phyloP scores from a whole-genome alignment of 2,888 invertebrate genomes.

The Coelinius sp. region DNA sequence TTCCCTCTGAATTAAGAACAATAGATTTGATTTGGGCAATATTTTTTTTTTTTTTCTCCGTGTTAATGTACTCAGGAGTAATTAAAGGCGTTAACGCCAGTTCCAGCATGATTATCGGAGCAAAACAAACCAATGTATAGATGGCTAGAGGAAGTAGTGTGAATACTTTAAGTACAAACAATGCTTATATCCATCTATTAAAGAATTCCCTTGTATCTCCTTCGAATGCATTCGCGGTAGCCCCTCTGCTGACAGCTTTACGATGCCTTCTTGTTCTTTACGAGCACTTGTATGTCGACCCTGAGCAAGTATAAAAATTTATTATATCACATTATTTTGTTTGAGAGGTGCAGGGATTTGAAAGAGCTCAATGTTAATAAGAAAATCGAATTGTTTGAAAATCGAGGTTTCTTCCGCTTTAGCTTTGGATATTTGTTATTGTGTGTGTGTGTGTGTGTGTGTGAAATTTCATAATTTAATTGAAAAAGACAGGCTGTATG shows the following conservation, averaged over 20 bases:
- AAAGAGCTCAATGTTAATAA: constrained; percentile 18
- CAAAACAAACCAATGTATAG: constrained; percentile 13
- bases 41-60: no score
- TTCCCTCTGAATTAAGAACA: no score
- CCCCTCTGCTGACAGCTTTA: constrained; percentile 46
- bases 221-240: constrained; percentile 37
- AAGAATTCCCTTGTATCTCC: not conserved
- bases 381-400: constrained; percentile 60
- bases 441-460: no score
- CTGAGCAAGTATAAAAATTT: constrained; percentile 16
- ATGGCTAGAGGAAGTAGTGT: constrained; percentile 32
- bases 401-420: constrained; percentile 1
- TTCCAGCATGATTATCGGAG: constrained; percentile 47
- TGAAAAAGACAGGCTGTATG: constrained; percentile 52
- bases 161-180: constrained; percentile 23
- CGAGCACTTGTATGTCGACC: constrained; percentile 25
- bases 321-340: constrained; percentile 23
- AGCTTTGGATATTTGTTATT: constrained; percentile 12
- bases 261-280: constrained; percentile 31
- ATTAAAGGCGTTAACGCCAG: constrained; percentile 44
- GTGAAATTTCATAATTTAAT: constrained; percentile 7
- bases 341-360: not conserved
- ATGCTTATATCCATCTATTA: constrained; percentile 29
- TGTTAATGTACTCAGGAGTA: constrained; percentile 30
- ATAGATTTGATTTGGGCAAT: no score